Percentiles rank a stretch among this genome's conserved stretches.
Evolutionary conservation across 2,113 vertebrate genomes (phyloP).

Genomic region (Delphinus delphis): DNA sequence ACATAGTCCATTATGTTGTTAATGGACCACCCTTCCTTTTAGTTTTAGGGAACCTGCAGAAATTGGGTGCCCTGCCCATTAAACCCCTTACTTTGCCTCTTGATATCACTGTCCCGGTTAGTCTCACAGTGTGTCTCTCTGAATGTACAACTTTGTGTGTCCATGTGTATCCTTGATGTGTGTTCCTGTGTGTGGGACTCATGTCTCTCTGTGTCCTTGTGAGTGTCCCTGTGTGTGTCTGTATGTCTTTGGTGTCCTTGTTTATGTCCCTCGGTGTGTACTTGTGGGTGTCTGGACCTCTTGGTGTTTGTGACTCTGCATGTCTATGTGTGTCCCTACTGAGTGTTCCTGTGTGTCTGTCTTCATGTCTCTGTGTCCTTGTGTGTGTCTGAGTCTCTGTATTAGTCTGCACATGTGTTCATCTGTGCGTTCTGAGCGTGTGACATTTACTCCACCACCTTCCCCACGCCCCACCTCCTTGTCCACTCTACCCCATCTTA

Average conservation of each 20-base stretch:
- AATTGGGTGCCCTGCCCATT: not conserved
- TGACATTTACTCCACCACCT: not conserved
- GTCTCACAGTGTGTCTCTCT: not conserved
- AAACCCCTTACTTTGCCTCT: not conserved
- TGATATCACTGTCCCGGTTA: not conserved
- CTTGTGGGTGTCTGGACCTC: not conserved
- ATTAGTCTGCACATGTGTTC: not conserved
- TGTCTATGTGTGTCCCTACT: not conserved
- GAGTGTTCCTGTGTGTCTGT: not conserved
- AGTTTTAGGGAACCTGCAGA: not conserved
- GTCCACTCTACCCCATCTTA: not conserved
- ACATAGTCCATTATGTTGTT: not conserved
- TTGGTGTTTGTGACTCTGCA: not conserved
- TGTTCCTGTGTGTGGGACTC: not conserved
- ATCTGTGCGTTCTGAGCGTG: not conserved
- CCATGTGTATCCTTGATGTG: not conserved
- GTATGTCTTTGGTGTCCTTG: not conserved
- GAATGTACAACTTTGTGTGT: not conserved
- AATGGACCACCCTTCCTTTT: not conserved
- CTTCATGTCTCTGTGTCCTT: not conserved
- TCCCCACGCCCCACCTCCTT: too few relatives aligned
- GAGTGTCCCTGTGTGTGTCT: not conserved
- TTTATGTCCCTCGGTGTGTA: too few relatives aligned
- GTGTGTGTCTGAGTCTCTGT: not conserved
- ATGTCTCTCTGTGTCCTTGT: not conserved